Conservation (phyloP, 92 coral and sea anemone species). For the Zoanthus sociatus region DNA sequence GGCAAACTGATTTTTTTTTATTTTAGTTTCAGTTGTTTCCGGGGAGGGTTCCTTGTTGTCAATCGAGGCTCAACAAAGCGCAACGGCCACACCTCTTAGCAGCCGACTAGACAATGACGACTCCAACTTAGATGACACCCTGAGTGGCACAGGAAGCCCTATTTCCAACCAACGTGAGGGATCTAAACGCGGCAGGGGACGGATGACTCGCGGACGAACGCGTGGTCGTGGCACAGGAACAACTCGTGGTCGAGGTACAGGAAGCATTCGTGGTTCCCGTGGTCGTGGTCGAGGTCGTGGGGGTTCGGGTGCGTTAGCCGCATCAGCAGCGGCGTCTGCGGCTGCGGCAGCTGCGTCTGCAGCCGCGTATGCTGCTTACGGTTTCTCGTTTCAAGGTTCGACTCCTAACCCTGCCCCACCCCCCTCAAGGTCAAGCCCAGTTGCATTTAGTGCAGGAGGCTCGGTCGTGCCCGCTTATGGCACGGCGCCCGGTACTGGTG, state of each 20-base stretch:
- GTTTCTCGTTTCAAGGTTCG: conserved; percentile 95
- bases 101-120: conserved; percentile 79
- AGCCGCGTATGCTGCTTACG: conserved; percentile 97
- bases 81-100: conserved; percentile 77
- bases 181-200: conserved; percentile 82
- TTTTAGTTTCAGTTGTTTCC: conserved; percentile 88
- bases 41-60: conserved; percentile 81
- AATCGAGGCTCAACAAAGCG: conserved; percentile 66
- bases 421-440: conserved; percentile 95
- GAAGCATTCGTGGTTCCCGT: conserved; percentile 82
- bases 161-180: conserved; percentile 45
- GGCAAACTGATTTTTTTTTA: not conserved
- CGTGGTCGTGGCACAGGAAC: conserved; percentile 77
- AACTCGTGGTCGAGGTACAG: conserved; percentile 82
- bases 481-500: conserved; percentile 58
- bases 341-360: conserved; percentile 99
- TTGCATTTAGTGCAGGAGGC: conserved; percentile 92
- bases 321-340: conserved; percentile 99
- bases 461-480: conserved; percentile 60
- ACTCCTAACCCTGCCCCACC: conserved; percentile 89
- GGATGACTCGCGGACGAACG: conserved; percentile 87
- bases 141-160: conserved; percentile 85
- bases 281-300: conserved; percentile 97
- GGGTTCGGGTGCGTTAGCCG: conserved; percentile 95
- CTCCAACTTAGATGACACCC: conserved; percentile 69